phyloP scores from a whole-genome alignment of 2,797 vertebrate genomes.

The Iguana delicatissima region DNA sequence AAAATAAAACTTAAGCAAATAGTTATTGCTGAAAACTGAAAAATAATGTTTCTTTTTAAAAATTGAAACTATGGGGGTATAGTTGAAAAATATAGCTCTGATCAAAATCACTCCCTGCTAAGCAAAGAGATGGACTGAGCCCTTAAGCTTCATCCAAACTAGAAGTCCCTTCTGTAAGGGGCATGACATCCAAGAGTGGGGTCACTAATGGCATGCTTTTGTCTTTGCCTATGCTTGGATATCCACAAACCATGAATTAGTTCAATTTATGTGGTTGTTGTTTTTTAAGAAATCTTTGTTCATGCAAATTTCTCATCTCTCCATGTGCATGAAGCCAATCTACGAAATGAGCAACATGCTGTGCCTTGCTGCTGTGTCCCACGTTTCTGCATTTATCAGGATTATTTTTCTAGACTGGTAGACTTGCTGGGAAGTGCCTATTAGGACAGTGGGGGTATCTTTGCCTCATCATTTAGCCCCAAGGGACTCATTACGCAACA shows the following conservation, averaged over 20 bases:
- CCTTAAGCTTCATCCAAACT: too few relatives aligned
- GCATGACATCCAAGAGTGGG: too few relatives aligned
- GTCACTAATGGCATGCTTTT: too few relatives aligned
- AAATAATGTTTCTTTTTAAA: too few relatives aligned
- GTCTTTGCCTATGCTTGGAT: too few relatives aligned
- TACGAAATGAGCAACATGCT: constrained; percentile 8
- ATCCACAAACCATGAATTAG: background rate
- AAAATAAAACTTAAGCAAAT: too few relatives aligned
- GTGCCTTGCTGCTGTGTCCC: background rate
- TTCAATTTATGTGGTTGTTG: background rate
- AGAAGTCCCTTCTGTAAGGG: too few relatives aligned
- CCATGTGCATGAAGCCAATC: background rate
- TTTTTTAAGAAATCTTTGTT: background rate
- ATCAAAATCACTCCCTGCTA: too few relatives aligned
- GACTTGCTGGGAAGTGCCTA: background rate
- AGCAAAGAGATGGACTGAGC: too few relatives aligned
- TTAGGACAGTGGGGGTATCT: background rate
- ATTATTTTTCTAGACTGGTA: background rate
- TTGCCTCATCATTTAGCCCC: background rate
- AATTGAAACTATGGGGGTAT: too few relatives aligned
- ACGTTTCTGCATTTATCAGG: background rate
- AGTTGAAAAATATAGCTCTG: too few relatives aligned
- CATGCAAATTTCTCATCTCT: background rate
- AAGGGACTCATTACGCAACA: background rate
- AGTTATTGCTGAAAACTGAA: too few relatives aligned